phyloP scores from a whole-genome alignment of 2,113 vertebrate species.

The Anas platyrhynchos region DNA sequence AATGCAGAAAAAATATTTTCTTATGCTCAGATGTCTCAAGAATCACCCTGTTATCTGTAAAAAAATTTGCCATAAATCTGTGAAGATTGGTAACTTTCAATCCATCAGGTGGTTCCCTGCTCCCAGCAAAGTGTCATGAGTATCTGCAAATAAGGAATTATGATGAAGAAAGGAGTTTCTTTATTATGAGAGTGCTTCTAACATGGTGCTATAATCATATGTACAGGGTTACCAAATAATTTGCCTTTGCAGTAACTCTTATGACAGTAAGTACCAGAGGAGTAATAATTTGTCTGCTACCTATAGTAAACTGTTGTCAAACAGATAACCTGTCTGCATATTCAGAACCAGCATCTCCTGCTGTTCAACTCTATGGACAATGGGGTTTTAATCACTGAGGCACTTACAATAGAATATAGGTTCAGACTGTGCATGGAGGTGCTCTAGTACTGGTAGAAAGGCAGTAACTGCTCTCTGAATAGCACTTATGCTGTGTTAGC shows the following conservation, averaged over 20 bases:
- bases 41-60: background rate
- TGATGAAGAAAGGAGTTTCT: conserved; percentile 1
- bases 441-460: conserved; percentile 38
- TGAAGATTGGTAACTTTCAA: background rate
- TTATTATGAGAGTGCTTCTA: conserved; percentile 21
- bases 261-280: background rate
- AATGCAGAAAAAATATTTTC: background rate
- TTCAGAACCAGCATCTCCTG: conserved; percentile 41
- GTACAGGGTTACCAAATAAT: conserved; percentile 3
- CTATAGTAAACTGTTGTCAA: conserved; percentile 49
- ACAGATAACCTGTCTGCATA: conserved; percentile 34
- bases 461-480: conserved; percentile 37
- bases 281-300: conserved; percentile 45
- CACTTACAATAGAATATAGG: conserved; percentile 26
- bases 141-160: conserved; percentile 17
- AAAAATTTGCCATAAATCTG: background rate
- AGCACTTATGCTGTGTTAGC: conserved; percentile 53
- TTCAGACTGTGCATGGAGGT: conserved; percentile 51
- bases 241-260: conserved; percentile 30
- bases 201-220: conserved; percentile 26
- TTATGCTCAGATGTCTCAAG: background rate
- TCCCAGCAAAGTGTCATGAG: background rate
- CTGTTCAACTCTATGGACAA: conserved; percentile 59
- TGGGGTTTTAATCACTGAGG: conserved; percentile 38
- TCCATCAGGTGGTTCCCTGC: background rate